Base-by-base conservation (phyloP, 2,797 vertebrate species). In the Astyanax mexicanus region DNA sequence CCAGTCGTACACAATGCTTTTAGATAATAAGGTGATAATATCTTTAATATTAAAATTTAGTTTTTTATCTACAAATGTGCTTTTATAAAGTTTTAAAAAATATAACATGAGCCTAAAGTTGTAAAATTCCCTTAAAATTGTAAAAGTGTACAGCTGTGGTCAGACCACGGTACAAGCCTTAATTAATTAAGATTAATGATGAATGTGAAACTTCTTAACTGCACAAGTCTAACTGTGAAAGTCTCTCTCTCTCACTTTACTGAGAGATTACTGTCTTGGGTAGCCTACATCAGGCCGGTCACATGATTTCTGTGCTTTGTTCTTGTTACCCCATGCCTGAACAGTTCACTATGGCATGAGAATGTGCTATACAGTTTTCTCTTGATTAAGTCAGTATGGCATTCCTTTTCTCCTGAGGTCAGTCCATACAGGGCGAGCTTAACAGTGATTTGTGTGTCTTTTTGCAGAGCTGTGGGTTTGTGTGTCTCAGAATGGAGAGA, bases 281-380 rank as follows among this genome's bases (percentile, higher is more conserved):
- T 61, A n/a, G n/a, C n/a, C n/a, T n/a, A 62, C 15, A 62, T 51
- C 47, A 25, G 58, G 10, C 8, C 45, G 51, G 64, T 62, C 64
- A 74, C 27, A 38, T 66, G 74, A 71, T 73, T 69, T 67, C 25
- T 70, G 19, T 64, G 9, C 55, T 66, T 69, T 68, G 57, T 75
- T 42, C 51, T 72, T 54, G 58, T 47, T 32, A 32, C 13, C 17
- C 27, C 60, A 61, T 60, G 52, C 69, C 61, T 54, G 6, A 69
- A 72, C 19, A 9, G 11, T 25, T 54, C 38, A 58, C 54, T 19
- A 52, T 74, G 29, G 40, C 27, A 68, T 68, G 27, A 54, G 11
- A 69, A 75, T 11, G 3, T 38, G 21, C 44, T 38, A 2, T 75
- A 38, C 35, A 58, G 10, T n/a, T 32, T 4, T 13, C 62, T 15